phyloP scores from a whole-genome alignment of 2,888 invertebrate genomes.

The Drosophila siamana region DNA sequence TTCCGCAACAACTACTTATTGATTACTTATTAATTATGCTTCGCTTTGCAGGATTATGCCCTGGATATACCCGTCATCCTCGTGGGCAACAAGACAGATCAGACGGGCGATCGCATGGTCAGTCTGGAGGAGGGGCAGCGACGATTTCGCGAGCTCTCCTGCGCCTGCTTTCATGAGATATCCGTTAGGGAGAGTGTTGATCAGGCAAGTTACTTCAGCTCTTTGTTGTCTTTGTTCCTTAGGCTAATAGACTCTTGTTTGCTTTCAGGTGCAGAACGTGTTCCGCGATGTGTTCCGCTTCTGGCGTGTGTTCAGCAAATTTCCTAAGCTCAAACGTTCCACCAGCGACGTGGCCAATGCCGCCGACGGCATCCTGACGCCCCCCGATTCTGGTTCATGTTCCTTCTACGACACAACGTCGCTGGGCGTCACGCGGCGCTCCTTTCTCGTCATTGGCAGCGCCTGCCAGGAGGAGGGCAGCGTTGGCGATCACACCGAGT shows the following conservation, averaged over 20 bases:
- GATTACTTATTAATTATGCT: not conserved
- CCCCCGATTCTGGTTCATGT: slow-evolving; percentile 86
- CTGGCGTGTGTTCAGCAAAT: slow-evolving; percentile 90
- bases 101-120: slow-evolving; percentile 93
- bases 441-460: slow-evolving; percentile 86
- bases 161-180: slow-evolving; percentile 93
- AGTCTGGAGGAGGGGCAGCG: slow-evolving; percentile 90
- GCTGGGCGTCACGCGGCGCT: slow-evolving; percentile 78
- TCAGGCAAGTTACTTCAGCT: slow-evolving; percentile 86
- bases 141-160: slow-evolving; percentile 91
- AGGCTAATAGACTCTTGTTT: not conserved
- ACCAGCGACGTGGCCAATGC: slow-evolving; percentile 87
- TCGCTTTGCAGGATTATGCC: slow-evolving; percentile 86
- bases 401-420: slow-evolving; percentile 85
- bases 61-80: slow-evolving; percentile 91
- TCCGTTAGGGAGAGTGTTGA: slow-evolving; percentile 94
- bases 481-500: slow-evolving; percentile 87
- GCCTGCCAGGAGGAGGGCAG: slow-evolving; percentile 87
- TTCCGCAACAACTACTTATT: not conserved
- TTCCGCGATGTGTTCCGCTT: slow-evolving; percentile 91
- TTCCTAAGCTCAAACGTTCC: slow-evolving; percentile 88
- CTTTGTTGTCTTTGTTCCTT: not conserved
- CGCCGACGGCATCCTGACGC: slow-evolving; percentile 86
- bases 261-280: slow-evolving; percentile 89
- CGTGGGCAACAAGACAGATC: slow-evolving; percentile 93